Base-by-base conservation (phyloP, 1,140 invertebrate genomes). In the Sinonovacula constricta region DNA sequence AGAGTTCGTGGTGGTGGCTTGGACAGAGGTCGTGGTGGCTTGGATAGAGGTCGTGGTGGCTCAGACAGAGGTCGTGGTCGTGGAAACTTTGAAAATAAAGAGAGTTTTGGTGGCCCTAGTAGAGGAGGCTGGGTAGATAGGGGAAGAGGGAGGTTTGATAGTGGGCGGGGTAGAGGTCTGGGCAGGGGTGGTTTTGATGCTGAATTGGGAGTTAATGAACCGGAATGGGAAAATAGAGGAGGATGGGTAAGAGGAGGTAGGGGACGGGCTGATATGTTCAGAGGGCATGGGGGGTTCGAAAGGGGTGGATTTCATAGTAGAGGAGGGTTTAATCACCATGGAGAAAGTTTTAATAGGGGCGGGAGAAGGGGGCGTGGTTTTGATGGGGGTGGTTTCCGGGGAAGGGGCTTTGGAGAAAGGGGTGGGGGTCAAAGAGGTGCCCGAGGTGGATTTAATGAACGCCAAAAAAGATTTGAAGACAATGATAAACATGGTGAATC, bases 71-170 rank as follows among this genome's bases (percentile, higher is more conserved):
- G n/a, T n/a, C n/a, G n/a, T n/a, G n/a, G n/a, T n/a, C n/a, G n/a
- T n/a, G n/a, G n/a, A n/a, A n/a, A n/a, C 18, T 54, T 60, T 49
- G 34, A 62, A 53, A 26, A 28, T 31, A 59, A 69, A 67, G 60
- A 53, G n/a, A 12, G 65, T 14, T 34, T 54, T 39, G 69, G 63
- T 60, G 60, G 62, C 3, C 36, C 34, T 12, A 39, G 72, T 33
- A 51, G 72, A 30, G 49, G 34, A 24, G 51, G 65, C 2, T 24
- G 56, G 15, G 24, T 26, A 14, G 18, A 33, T 0, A 68, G 71
- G 63, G 70, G 65, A 18, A 57, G 72, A 70, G 57, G 36, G 24
- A 30, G 57, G 0, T 45, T 34, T 33, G 34, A 24, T 18, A 51
- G 54, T 26, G 49, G 59, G 10, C 33, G 31, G 12, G 33, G 30